These are phyloP conservation scores for Sturmia bella DNA, from an alignment of 2,888 invertebrate species.

Conservation along the genomic window DNA sequence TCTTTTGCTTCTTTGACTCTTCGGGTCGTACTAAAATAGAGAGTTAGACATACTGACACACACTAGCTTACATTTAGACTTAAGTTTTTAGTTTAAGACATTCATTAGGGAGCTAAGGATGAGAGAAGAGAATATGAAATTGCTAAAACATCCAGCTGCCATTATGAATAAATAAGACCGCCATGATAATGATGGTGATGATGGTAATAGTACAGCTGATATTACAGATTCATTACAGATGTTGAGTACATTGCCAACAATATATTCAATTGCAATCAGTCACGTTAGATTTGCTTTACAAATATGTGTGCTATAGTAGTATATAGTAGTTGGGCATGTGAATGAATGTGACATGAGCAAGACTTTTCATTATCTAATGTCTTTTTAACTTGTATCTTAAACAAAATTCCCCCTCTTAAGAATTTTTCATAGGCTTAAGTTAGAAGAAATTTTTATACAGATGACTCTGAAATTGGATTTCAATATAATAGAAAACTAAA, in stretches of 20 bases:
- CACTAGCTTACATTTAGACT: not conserved
- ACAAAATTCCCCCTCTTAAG: no score
- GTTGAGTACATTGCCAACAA: slow-evolving; percentile 15
- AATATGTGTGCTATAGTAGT: slow-evolving; percentile 10
- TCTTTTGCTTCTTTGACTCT: slow-evolving; percentile 22
- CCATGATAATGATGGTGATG: slow-evolving; percentile 15
- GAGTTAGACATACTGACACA: not conserved
- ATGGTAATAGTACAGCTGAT: not conserved
- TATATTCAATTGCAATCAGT: slow-evolving; percentile 32
- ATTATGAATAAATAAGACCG: slow-evolving; percentile 42
- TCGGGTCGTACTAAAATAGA: slow-evolving; percentile 12
- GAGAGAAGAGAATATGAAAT: slow-evolving; percentile 25
- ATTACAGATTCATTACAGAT: slow-evolving; percentile 5
- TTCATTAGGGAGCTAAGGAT: not conserved
- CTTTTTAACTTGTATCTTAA: no score
- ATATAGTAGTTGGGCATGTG: no score
- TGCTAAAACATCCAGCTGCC: slow-evolving; percentile 54
- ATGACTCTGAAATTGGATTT: no score
- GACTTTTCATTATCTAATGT: no score
- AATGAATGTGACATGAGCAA: no score
- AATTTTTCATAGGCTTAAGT: no score
- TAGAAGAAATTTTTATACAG: no score
- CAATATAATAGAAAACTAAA: no score
- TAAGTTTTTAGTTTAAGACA: slow-evolving; percentile 10
- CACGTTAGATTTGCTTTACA: not conserved